Percentiles rank a stretch among this genome's conserved stretches.
Conservation (phyloP, 2,888 invertebrate genomes). For the Pachycephus smyrnensis region DNA sequence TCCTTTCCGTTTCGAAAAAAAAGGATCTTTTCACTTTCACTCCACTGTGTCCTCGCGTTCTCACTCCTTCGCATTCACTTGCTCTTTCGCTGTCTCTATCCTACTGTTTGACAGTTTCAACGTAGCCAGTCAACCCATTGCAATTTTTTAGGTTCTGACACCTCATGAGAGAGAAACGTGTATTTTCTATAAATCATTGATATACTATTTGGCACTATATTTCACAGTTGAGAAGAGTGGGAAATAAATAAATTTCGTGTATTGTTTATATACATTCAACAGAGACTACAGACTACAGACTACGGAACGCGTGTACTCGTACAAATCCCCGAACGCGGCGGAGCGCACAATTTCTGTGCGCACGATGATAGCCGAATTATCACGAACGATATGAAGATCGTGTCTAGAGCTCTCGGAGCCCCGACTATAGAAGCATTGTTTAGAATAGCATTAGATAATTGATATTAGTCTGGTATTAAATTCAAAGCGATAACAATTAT, state of each 20-base stretch:
- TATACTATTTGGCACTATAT: not conserved
- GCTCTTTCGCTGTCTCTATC: conserved; percentile 29
- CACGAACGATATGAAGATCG: conserved; percentile 20
- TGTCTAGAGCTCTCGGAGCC: not conserved
- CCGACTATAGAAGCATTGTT: not conserved
- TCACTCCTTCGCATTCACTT: conserved; percentile 23
- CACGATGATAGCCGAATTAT: conserved; percentile 36
- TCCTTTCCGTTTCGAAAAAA: conserved; percentile 17
- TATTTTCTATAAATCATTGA: not conserved
- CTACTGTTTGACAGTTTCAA: conserved; percentile 32
- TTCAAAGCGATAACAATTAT: not conserved
- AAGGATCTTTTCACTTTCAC: conserved; percentile 40
- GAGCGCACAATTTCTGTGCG: conserved; percentile 26
- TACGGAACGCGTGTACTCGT: not conserved
- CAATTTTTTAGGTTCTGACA: conserved; percentile 33
- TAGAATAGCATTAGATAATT: not conserved
- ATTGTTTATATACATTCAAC: not conserved
- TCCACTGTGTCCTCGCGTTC: conserved; percentile 25
- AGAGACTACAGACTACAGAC: not conserved
- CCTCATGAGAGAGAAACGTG: conserved; percentile 23
- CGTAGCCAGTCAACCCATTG: conserved; percentile 37
- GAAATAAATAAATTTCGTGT: not conserved
- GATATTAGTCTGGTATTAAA: not conserved
- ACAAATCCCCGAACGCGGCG: not conserved
- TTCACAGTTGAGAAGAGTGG: not conserved